Evolutionary conservation across 2,113 vertebrate genomes (phyloP), one percentile per base, ranked within the genome.

Genomic region (Benthochromis sp.): DNA sequence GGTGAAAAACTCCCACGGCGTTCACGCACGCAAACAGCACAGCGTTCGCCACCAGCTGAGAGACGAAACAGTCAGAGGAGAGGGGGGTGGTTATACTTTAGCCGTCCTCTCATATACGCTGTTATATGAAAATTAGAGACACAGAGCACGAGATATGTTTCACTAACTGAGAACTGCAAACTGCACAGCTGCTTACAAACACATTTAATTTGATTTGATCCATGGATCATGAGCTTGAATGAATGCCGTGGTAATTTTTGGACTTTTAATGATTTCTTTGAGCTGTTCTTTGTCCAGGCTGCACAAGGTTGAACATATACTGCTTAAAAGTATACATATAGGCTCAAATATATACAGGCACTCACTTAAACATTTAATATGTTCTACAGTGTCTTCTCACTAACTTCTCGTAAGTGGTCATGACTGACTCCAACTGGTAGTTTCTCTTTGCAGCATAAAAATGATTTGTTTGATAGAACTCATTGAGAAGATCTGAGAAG

Each of bases 21-120:
- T 98, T 98, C 21, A 97, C 96, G 24, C 97, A 98, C 66, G 97
- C 24, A 17, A 98, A 97, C 66, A 98, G 71, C 38, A 98, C 90
- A 0, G 93, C 95, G 2, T 98, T 98, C 3, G 98, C 97, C 43
- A 97, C 91, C 90, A 98, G 82, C 98, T 98, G 92, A 79, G 57
- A 45, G 8, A 36, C 13, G 86, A 63, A 63, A 38, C 16, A 50
- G 24, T 13, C 40, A 57, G 61, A 57, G 13, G 2, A 52, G 3
- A 66, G 17, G 5, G 36, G 36, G 59, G 34, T 63, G 5, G 45
- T 31, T 8, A 29, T 19, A 6, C n/a, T 53, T 43, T 3, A 21
- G 9, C 45, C 4, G 14, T 24, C 11, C 5, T 9, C 47, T 31
- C 43, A 7, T 17, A 24, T 6, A 5, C 3, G 4, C 17, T 31